Percentiles rank a stretch among this genome's conserved stretches.
phyloP scores from a whole-genome alignment of 2,113 vertebrate genomes.

The Heptranchias perlo region DNA sequence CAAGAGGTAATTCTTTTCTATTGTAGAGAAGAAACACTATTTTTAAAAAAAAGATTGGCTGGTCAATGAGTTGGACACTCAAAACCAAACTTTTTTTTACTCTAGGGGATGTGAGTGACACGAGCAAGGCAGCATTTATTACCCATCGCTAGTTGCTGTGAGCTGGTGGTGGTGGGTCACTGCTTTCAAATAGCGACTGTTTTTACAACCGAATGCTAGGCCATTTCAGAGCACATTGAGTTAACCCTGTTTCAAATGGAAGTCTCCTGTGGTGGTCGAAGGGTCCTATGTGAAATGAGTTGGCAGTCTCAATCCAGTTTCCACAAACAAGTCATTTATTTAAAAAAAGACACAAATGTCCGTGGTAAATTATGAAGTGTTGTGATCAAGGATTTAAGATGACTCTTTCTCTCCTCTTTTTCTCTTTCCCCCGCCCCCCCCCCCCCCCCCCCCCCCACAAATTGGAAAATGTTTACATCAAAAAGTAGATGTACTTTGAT shows the following conservation, averaged over 20 bases:
- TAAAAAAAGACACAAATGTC: not conserved
- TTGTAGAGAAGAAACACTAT: not conserved
- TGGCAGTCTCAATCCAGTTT: not conserved
- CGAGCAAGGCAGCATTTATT: not conserved
- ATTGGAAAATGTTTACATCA: not conserved
- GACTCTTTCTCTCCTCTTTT: too few relatives aligned
- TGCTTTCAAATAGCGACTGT: not conserved
- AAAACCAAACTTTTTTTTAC: not conserved
- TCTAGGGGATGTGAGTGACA: too few relatives aligned
- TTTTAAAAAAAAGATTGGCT: not conserved
- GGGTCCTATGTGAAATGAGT: not conserved
- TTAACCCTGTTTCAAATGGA: not conserved
- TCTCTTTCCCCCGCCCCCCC: not conserved
- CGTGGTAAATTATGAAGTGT: too few relatives aligned
- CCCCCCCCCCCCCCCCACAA: not conserved
- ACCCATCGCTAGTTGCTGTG: not conserved
- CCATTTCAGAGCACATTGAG: not conserved
- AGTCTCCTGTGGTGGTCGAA: not conserved
- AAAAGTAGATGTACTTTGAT: not conserved
- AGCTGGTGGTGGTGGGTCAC: not conserved
- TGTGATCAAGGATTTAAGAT: not conserved
- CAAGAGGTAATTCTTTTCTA: not conserved
- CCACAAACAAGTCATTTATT: not conserved
- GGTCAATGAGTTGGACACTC: not conserved
- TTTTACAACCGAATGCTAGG: not conserved